Evolutionary conservation across 2,888 invertebrate genomes (phyloP), one percentile per base, ranked within the genome.

Genomic region (Coelopa pilipes): DNA sequence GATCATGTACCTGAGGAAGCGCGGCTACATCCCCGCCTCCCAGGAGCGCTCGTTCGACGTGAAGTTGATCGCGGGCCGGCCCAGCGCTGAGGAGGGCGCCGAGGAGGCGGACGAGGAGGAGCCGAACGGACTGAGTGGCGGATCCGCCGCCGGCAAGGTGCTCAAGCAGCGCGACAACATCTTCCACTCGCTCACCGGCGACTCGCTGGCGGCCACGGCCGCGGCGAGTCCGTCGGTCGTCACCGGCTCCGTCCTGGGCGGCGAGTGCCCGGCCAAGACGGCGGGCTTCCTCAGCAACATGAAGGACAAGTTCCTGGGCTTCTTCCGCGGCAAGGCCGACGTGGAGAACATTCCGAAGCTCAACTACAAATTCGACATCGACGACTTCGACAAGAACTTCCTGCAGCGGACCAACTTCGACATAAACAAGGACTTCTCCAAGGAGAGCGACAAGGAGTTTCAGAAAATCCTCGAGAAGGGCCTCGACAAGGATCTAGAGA

Each of bases 1-100:
- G 12, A 67, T 78, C 62, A 53, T 47, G 15, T 78, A 78, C 59
- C 59, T 78, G 55, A 24, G 74, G 67, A 75, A 75, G 53, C 74
- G 78, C 57, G 78, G 78, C 21, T 78, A 78, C 66, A 49, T 78
- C n/a, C 76, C 78, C 2, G 15, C 34, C 34, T 34, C 34, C 4
- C 7, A 2, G 34, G 4, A 34, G 34, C 34, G 34, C 34, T 34
- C 34, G 34, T 34, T 34, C 34, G 34, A 34, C 7, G 34, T 34
- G 34, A 34, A 34, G 34, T 34, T 34, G 34, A 34, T 34, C 34
- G 34, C 34, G 34, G 34, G 4, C 2, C 34, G 34, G 7, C 34
- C 34, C 4, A 34, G 7, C 34, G 34, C 2, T 2, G 34, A 34
- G 2, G 34, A 34, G 34, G 34, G 34, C 34, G 34, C 7, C 7